Percentiles rank a stretch among this genome's conserved stretches.
Evolutionary conservation across 2,888 invertebrate species (phyloP).

Genomic region (Volucella zonaria): DNA sequence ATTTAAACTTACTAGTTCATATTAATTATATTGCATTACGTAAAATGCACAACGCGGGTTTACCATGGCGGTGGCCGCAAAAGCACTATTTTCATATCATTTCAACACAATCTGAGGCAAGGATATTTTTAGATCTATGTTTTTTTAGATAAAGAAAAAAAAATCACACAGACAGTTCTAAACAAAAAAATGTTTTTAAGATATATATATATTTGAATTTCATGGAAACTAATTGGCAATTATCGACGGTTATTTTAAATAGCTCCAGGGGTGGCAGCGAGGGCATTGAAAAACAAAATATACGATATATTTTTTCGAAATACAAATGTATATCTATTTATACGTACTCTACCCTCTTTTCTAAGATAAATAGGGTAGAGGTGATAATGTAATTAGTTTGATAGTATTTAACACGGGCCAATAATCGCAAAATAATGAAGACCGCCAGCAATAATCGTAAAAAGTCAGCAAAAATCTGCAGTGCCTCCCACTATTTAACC

Average conservation of each 20-base stretch:
- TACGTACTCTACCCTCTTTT: too few species aligned
- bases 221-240: constrained; percentile 38
- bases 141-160: constrained; percentile 5
- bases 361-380: too few species aligned
- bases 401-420: too few species aligned
- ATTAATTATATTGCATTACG: constrained; percentile 16
- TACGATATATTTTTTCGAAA: neutral
- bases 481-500: too few species aligned
- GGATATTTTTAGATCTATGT: constrained; percentile 28
- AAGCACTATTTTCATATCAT: constrained; percentile 14
- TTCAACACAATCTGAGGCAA: neutral
- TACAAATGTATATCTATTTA: too few species aligned
- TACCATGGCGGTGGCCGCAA: neutral
- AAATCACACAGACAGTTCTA: neutral
- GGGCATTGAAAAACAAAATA: neutral
- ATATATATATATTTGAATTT: constrained; percentile 32
- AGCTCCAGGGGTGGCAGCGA: constrained; percentile 1
- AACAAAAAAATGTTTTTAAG: constrained; percentile 14
- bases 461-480: too few species aligned
- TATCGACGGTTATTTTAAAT: constrained; percentile 1
- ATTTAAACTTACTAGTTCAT: neutral
- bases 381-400: too few species aligned
- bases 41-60: neutral
- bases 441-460: too few species aligned
- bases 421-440: too few species aligned